Base-by-base conservation (phyloP, 2,888 invertebrate species). In the Rotaria socialis region DNA sequence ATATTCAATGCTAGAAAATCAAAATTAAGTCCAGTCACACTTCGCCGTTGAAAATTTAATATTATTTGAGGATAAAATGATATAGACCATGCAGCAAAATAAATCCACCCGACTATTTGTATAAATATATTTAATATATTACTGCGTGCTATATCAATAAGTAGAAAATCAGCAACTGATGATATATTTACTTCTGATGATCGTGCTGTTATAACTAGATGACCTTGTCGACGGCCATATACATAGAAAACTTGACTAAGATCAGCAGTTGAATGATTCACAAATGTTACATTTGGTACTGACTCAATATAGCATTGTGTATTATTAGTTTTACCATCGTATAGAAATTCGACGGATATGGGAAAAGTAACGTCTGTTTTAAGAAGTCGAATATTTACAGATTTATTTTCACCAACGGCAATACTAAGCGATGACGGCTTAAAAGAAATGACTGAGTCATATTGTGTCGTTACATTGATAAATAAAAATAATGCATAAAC, bases 61-160 rank as follows among this genome's bases (percentile, higher is more conserved):
- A 86, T 41, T 43, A 86, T 43, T 80, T 86, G 86, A 24, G 86
- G 86, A 56, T 86, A 86, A 41, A 86, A 86, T 47, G 86, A 86
- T 47, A 86, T 58, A 52, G 86, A 86, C 86, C 86, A 86, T 7
- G 86, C 85, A n/a, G 80, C 24, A 56, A 86, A 86, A 74, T 86
- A 86, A 24, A 85, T 55, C 86, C 86, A 86, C 5, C 86, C 86
- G 19, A 86, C 74, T 60, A 86, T 85, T 84, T 86, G 85, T 35
- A 86, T 58, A 16, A 86, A 35, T 22, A 86, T 47, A 60, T 80
- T 85, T 24, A 86, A 5, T 35, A 27, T 14, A 24, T 27, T 35
- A 47, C 85, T 75, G n/a, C 74, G 85, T 43, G 75, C 80, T 22
- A 86, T 60, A 41, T 86, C 86, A 24, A 86, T 58, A 4, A 85